phyloP scores from a whole-genome alignment of 2,797 vertebrate genomes.

The Anguilla marmorata region DNA sequence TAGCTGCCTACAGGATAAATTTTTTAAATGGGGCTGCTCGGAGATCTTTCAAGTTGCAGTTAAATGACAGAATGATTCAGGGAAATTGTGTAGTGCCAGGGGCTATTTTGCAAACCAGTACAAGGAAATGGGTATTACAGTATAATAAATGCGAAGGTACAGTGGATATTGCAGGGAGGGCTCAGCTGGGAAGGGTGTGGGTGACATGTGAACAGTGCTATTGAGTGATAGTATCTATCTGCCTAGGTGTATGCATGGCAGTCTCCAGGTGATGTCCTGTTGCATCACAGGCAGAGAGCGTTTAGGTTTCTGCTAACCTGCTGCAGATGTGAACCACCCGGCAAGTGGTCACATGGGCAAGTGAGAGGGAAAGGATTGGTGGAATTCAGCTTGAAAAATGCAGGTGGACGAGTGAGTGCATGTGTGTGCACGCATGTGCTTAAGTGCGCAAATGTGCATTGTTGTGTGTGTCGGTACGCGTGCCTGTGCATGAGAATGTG shows the following conservation, averaged over 20 bases:
- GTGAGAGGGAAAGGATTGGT: not conserved
- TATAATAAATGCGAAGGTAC: not conserved
- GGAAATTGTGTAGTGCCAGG: not conserved
- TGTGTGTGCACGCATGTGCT: not conserved
- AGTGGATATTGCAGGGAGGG: not conserved
- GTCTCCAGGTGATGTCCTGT: not conserved
- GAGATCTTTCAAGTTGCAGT: not conserved
- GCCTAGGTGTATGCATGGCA: not conserved
- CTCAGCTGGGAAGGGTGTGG: too few relatives aligned
- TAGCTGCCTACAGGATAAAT: not conserved
- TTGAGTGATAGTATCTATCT: not conserved
- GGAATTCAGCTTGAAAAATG: not conserved
- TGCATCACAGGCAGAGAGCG: not conserved
- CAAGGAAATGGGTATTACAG: not conserved
- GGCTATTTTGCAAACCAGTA: constrained; percentile 7
- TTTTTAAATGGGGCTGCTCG: not conserved
- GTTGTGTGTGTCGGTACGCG: not conserved
- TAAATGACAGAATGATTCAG: not conserved
- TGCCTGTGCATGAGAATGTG: not conserved
- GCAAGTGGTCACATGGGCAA: not conserved
- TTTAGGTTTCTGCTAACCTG: not conserved
- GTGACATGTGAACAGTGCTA: not conserved
- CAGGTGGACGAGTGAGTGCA: not conserved
- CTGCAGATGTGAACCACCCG: not conserved
- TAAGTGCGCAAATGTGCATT: not conserved